Base-by-base conservation (phyloP, 2,113 vertebrate species). In the Rhineura floridana region DNA sequence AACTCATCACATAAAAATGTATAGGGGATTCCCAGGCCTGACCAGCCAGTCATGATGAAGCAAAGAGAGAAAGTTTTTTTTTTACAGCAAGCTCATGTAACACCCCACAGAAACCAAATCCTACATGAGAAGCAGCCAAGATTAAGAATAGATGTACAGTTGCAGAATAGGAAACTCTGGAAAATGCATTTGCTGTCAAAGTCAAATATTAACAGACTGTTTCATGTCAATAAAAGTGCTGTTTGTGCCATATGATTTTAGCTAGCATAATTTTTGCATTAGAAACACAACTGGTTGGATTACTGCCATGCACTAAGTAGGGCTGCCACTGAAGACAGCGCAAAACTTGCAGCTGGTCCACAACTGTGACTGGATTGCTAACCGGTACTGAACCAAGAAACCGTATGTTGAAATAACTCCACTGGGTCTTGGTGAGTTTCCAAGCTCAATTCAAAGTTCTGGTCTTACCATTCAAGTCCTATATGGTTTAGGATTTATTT, bases 1-100 rank as follows among this genome's bases (percentile, higher is more conserved):
- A 86, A 92, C 89, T 96, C 98, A 98, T 98, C 91, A 97, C 97
- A 95, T 87, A 94, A 50, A 17, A 81, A 52, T 50, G 3, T 19
- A 11, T 84, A 17, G 91, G n/a, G 2, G 86, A 86, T 76, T 84
- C 82, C 65, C 4, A 85, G 48, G 78, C 70, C 73, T 89, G 52
- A 25, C 65, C 77, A 85, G 86, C 65, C 86, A 85, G 42, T 77
- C n/a, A 81, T 39, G n/a, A 30, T 78, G 52, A 48, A 50, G 46
- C 25, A 44, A 44, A 82, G 48, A 84, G 33, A 15, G 33, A 83
- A 48, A 19, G 44, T 62, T 23, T 12, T 2, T 21, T 12, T 3
- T 28, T 12, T 46, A 11, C 19, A 1, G 36, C 46, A 36, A 81
- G 72, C 72, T 83, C 59, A 36, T 55, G 52, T 86, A 86, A 82